Evolutionary conservation across 2,888 invertebrate genomes (phyloP).

Genomic region (Ormyrus thymus): DNA sequence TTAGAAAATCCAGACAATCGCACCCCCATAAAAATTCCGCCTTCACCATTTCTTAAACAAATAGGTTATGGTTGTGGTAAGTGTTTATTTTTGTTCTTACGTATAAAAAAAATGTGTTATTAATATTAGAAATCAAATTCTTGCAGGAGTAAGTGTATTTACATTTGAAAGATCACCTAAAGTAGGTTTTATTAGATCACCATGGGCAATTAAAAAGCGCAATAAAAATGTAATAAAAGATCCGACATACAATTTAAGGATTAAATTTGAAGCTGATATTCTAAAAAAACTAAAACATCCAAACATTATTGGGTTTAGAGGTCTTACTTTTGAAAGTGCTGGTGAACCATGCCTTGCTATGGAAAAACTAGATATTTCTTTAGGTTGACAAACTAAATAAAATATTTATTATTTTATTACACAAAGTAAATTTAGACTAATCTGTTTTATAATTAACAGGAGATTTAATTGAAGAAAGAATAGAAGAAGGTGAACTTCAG

Average conservation of each 20-base stretch:
- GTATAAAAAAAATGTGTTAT: background rate
- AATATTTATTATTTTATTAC: slow-evolving; percentile 20
- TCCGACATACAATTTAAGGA: slow-evolving; percentile 76
- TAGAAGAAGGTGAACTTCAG: slow-evolving; percentile 76
- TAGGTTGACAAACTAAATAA: slow-evolving; percentile 73
- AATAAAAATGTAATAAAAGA: slow-evolving; percentile 74
- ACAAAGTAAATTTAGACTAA: background rate
- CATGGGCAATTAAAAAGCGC: slow-evolving; percentile 90
- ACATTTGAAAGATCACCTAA: slow-evolving; percentile 84
- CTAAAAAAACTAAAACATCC: slow-evolving; percentile 84
- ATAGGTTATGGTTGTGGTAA: slow-evolving; percentile 87
- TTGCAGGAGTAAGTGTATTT: slow-evolving; percentile 85
- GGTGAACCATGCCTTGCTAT: slow-evolving; percentile 83
- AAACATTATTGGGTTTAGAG: slow-evolving; percentile 88
- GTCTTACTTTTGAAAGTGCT: slow-evolving; percentile 76
- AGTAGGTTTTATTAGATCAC: slow-evolving; percentile 83
- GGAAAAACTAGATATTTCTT: slow-evolving; percentile 84
- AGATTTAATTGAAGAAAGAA: slow-evolving; percentile 83
- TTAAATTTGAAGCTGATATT: slow-evolving; percentile 84
- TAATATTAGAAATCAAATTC: slow-evolving; percentile 6
- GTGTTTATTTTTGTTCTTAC: slow-evolving; percentile 29
- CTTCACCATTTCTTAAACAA: slow-evolving; percentile 83
- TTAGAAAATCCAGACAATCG: slow-evolving; percentile 63
- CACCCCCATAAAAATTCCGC: slow-evolving; percentile 78
- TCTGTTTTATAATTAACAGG: slow-evolving; percentile 66